These are phyloP conservation scores for Cheilosia vernalis DNA, from an alignment of 2,888 invertebrate genomes.

Conservation along the genomic window DNA sequence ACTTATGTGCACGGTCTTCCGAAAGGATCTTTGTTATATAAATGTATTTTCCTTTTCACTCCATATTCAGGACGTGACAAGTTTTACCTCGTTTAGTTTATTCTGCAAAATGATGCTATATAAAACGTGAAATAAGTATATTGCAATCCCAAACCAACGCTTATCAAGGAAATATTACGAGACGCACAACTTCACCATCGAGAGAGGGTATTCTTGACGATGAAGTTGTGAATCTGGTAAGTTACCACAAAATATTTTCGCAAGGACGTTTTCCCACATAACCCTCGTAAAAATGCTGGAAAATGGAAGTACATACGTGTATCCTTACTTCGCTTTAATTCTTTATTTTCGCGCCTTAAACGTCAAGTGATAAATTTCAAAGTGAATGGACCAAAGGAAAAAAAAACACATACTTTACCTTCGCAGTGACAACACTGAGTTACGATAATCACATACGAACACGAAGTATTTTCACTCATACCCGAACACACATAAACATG, in stretches of 20 bases:
- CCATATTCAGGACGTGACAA: conserved; percentile 23
- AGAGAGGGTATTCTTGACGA: background rate
- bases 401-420: conserved; percentile 24
- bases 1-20: too few species aligned
- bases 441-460: background rate
- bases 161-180: conserved; percentile 25
- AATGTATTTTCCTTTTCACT: conserved; percentile 23
- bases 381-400: conserved; percentile 42
- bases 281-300: conserved; percentile 3
- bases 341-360: conserved; percentile 36
- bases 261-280: conserved; percentile 21
- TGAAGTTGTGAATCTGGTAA: conserved; percentile 20
- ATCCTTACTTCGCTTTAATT: conserved; percentile 52
- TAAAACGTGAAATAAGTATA: conserved; percentile 1
- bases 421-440: conserved; percentile 13
- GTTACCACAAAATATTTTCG: conserved; percentile 34
- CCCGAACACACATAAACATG: background rate
- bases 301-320: background rate
- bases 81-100: background rate
- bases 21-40: too few species aligned
- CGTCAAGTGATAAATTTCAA: conserved; percentile 45
- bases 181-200: too few species aligned
- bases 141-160: conserved; percentile 28
- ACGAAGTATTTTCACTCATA: background rate
- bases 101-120: conserved; percentile 2